phyloP scores from a whole-genome alignment of 92 coral and sea anemone species.

The Palythoa caribaeorum region DNA sequence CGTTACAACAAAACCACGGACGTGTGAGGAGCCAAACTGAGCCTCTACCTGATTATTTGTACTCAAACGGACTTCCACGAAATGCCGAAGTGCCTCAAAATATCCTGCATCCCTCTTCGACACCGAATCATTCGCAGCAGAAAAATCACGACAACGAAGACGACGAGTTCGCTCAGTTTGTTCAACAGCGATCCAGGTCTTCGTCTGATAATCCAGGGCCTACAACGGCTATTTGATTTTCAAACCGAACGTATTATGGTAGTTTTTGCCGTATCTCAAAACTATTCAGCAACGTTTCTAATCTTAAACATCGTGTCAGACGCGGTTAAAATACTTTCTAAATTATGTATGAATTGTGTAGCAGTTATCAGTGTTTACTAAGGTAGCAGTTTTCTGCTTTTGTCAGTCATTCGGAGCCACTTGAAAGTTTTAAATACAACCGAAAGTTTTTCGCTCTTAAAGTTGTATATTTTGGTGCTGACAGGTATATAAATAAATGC shows the following conservation, averaged over 20 bases:
- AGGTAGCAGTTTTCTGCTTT: too few relatives aligned
- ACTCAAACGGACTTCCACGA: constrained; percentile 3
- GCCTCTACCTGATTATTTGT: constrained; percentile 35
- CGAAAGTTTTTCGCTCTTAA: too few relatives aligned
- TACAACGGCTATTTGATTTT: background rate
- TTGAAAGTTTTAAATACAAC: too few relatives aligned
- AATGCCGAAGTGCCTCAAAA: background rate
- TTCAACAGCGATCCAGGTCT: constrained; percentile 73
- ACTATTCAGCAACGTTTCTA: too few relatives aligned
- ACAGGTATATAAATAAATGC: too few relatives aligned
- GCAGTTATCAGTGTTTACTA: too few relatives aligned
- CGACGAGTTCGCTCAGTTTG: constrained; percentile 84
- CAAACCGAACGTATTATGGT: background rate
- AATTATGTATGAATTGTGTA: too few relatives aligned
- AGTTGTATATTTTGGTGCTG: too few relatives aligned
- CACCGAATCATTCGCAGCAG: background rate
- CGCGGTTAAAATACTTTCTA: too few relatives aligned
- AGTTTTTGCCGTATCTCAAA: too few relatives aligned
- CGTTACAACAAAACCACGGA: constrained; percentile 40
- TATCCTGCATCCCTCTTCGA: background rate
- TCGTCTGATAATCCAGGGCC: constrained; percentile 14
- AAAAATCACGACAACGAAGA: constrained; percentile 59
- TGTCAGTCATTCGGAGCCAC: too few relatives aligned
- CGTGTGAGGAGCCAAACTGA: constrained; percentile 65
- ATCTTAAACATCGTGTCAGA: too few relatives aligned